Percentiles rank a stretch among this genome's conserved stretches.
Conservation (phyloP, 2,888 invertebrate species). For the Magallana nippona region DNA sequence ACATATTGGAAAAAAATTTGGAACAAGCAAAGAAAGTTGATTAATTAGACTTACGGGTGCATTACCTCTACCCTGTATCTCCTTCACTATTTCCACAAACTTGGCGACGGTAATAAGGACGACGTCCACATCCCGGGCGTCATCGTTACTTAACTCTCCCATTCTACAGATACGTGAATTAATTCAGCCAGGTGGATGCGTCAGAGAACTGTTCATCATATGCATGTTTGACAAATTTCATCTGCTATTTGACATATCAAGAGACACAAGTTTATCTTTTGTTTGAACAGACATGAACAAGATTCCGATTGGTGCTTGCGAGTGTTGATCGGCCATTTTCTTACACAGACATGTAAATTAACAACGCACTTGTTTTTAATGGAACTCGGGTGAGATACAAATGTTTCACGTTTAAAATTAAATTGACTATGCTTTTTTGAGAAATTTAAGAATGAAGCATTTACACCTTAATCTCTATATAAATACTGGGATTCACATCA, state of each 20-base stretch:
- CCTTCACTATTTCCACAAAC: background rate
- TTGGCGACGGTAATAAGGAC: background rate
- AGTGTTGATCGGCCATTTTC: background rate
- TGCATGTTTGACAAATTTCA: too few relatives aligned
- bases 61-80: background rate
- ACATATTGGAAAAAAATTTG: too few relatives aligned
- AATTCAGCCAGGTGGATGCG: too few relatives aligned
- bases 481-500: background rate
- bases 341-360: constrained; percentile 3
- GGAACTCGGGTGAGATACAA: background rate
- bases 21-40: too few relatives aligned
- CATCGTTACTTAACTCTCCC: background rate
- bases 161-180: too few relatives aligned
- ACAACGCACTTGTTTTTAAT: constrained; percentile 10
- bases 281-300: background rate
- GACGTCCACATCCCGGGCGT: background rate
- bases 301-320: background rate
- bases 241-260: background rate
- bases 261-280: background rate
- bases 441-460: too few relatives aligned
- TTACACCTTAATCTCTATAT: background rate
- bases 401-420: background rate
- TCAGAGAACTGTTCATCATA: too few relatives aligned
- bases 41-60: too few relatives aligned
- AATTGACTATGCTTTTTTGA: background rate